These are phyloP conservation scores for Calyptommatus sinebrachiatus DNA, from an alignment of 2,113 vertebrate species.

Conservation along the genomic window DNA sequence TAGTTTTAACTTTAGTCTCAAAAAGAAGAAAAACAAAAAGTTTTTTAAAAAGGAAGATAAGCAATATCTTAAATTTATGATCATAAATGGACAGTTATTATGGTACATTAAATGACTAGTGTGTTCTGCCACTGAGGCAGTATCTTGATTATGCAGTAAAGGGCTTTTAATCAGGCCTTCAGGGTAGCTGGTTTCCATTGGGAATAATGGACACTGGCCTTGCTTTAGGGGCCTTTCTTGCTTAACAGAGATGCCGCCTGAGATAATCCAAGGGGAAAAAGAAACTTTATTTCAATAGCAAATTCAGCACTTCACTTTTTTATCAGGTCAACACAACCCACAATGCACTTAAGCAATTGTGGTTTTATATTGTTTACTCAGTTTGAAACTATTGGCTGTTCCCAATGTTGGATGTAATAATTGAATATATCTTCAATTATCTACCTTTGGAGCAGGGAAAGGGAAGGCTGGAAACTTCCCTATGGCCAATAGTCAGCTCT, in stretches of 20 bases:
- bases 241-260: not conserved
- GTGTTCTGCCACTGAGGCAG: not conserved
- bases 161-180: too few species aligned
- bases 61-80: not conserved
- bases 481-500: too few species aligned
- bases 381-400: not conserved
- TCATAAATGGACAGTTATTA: not conserved
- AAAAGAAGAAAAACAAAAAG: not conserved
- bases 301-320: not conserved
- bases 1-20: not conserved
- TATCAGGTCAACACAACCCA: not conserved
- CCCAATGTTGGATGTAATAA: not conserved
- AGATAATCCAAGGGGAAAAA: not conserved
- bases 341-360: not conserved
- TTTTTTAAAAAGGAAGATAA: not conserved
- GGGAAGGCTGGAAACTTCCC: too few species aligned
- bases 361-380: not conserved
- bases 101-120: not conserved
- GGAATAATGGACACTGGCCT: too few species aligned
- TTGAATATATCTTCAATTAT: not conserved
- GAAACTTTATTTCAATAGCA: not conserved
- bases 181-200: too few species aligned
- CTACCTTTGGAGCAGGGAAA: too few species aligned
- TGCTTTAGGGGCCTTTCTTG: too few species aligned
- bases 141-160: too few species aligned